Base-by-base conservation (phyloP, 2,888 invertebrate species). In the Lysandra bellargus region DNA sequence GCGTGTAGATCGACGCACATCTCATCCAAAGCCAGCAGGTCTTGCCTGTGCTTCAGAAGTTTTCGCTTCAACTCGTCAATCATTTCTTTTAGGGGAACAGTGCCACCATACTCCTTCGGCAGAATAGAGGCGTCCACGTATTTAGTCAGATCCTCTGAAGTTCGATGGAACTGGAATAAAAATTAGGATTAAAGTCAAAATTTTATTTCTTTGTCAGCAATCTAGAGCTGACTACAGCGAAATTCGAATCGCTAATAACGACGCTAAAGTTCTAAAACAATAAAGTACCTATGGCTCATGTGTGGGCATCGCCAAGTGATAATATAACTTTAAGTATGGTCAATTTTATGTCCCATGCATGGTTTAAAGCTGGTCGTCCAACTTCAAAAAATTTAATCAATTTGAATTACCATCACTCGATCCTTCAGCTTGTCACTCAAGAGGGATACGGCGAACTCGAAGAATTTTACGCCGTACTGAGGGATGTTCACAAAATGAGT, bases 41-140 rank as follows among this genome's bases (percentile, higher is more conserved):
- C 95, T 44, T 96, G 95, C 83, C 97, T 95, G 80, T 95, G 96
- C 82, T 96, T 95, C 80, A 95, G 89, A 74, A 97, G 89, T 79
- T 95, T 95, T 61, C 93, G 90, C 87, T 97, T 97, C 82, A 97
- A 95, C 85, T 95, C 95, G 89, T 96, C 96, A 81, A 98, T 97
- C 97, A 98, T 98, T 78, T 98, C 97, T 49, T 95, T 95, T 78
- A 98, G 91, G 30, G 98, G 97, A 33, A 97, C 95, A 33, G 96
- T 96, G n/a, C 98, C 98, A 9, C 98, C 98, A 86, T 98, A 98
- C 90, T 98, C 98, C 88, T 97, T 96, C 0, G 98, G 98, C 82
- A 98, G 90, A 85, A 98, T 97, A 81, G 96, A 95, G 40, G 96
- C 95, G 87, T 97, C 96, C 7, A 98, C 95, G 84, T 96, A 95